Conservation (phyloP, 2,888 invertebrate species). For the Eledona agricola region DNA sequence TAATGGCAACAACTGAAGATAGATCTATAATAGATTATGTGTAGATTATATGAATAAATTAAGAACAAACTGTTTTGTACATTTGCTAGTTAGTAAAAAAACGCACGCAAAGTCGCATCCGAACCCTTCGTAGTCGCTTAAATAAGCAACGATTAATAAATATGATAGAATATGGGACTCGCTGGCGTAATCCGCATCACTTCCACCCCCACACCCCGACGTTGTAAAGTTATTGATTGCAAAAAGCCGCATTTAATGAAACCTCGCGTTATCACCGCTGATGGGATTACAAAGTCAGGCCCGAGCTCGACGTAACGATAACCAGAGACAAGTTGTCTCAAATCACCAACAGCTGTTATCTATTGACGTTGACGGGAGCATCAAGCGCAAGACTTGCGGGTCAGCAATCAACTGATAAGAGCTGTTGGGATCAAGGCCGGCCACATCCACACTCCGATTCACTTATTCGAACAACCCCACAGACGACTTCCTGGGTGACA, state of each 20-base stretch:
- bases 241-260: conserved; percentile 42
- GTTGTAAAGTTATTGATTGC: conserved; percentile 42
- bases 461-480: too few relatives aligned
- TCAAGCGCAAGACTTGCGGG: conserved; percentile 29
- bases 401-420: conserved; percentile 27
- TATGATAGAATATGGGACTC: too few relatives aligned
- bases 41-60: too few relatives aligned
- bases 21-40: too few relatives aligned
- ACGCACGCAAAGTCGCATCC: too few relatives aligned
- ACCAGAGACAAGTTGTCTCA: conserved; percentile 39
- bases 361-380: conserved; percentile 36
- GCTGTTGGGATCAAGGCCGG: conserved; percentile 34
- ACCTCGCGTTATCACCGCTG: conserved; percentile 37
- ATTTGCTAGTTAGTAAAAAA: too few relatives aligned
- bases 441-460: conserved; percentile 26
- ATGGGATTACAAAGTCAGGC: conserved; percentile 37
- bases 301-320: conserved; percentile 35
- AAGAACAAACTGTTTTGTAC: too few relatives aligned
- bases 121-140: too few relatives aligned
- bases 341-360: conserved; percentile 38
- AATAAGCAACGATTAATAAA: too few relatives aligned
- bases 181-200: too few relatives aligned
- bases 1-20: too few relatives aligned
- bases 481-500: conserved; percentile 86
- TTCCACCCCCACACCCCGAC: too few relatives aligned